Conservation (phyloP, 2,888 invertebrate genomes). For the Limnephilus marmoratus region DNA sequence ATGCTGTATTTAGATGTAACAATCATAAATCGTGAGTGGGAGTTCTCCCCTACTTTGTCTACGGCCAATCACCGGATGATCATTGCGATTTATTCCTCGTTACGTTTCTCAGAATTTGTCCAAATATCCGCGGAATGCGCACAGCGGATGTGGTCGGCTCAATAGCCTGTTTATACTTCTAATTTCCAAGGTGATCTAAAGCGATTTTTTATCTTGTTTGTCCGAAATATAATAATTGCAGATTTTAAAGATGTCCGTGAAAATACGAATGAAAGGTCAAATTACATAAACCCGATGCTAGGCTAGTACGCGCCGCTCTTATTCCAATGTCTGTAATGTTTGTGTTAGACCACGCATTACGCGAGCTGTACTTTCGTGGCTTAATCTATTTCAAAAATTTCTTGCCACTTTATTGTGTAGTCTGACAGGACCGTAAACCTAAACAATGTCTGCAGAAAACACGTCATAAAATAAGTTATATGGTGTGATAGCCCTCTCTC, state of each 20-base stretch:
- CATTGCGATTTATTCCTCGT: constrained; percentile 17
- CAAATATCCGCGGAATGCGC: constrained; percentile 57
- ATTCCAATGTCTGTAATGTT: not conserved
- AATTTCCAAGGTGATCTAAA: constrained; percentile 34
- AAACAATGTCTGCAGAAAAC: no score
- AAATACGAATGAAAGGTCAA: not conserved
- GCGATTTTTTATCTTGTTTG: not conserved
- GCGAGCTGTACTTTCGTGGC: no score
- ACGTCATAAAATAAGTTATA: no score
- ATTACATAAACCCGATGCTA: not conserved
- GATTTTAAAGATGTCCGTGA: not conserved
- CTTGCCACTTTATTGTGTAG: no score
- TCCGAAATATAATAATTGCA: not conserved
- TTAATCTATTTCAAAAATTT: no score
- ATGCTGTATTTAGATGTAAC: not conserved
- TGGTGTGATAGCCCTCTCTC: no score
- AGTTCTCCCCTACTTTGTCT: constrained; percentile 14
- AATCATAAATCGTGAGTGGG: constrained; percentile 44
- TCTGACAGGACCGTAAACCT: no score
- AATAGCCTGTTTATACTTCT: constrained; percentile 44
- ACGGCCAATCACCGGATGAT: constrained; percentile 48
- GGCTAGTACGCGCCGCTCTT: not conserved
- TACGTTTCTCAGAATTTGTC: constrained; percentile 53
- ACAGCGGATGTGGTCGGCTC: constrained; percentile 58
- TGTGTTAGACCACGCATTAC: no score